Evolutionary conservation across 2,888 invertebrate species (phyloP).

Genomic region (Ormyrus nitidulus): DNA sequence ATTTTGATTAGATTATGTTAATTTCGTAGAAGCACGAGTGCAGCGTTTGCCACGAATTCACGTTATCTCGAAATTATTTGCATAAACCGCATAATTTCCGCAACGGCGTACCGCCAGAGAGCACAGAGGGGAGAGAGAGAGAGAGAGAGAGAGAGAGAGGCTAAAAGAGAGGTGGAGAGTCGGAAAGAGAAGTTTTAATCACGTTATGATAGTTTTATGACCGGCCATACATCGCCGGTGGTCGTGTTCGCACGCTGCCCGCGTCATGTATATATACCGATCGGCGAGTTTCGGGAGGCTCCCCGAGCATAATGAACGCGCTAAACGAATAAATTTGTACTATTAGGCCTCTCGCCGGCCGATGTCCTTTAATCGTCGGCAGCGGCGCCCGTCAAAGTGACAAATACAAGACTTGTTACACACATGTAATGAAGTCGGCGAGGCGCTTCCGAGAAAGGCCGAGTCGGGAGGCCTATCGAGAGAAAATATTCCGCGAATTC

Average conservation of each 20-base stretch:
- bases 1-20: slow-evolving; percentile 42
- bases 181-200: slow-evolving; percentile 39
- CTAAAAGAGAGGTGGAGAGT: not conserved
- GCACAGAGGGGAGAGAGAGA: not conserved
- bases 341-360: slow-evolving; percentile 56
- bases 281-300: slow-evolving; percentile 56
- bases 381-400: slow-evolving; percentile 60
- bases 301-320: slow-evolving; percentile 52
- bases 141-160: slow-evolving; percentile 5
- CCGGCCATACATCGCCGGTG: slow-evolving; percentile 12
- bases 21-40: slow-evolving; percentile 24
- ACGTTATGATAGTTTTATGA: slow-evolving; percentile 44
- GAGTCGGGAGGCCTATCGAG: slow-evolving; percentile 46
- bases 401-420: slow-evolving; percentile 66
- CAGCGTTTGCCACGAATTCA: slow-evolving; percentile 18
- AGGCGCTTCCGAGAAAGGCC: slow-evolving; percentile 66
- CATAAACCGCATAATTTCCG: slow-evolving; percentile 42
- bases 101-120: not conserved
- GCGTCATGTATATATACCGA: not conserved
- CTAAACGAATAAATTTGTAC: slow-evolving; percentile 66
- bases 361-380: slow-evolving; percentile 62
- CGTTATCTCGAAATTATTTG: slow-evolving; percentile 36
- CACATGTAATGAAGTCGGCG: slow-evolving; percentile 66
- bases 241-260: slow-evolving; percentile 15
- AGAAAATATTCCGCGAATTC: slow-evolving; percentile 56